These are phyloP conservation scores for Phenganax marumi DNA, from an alignment of 92 coral and sea anemone genomes.

Conservation along the genomic window DNA sequence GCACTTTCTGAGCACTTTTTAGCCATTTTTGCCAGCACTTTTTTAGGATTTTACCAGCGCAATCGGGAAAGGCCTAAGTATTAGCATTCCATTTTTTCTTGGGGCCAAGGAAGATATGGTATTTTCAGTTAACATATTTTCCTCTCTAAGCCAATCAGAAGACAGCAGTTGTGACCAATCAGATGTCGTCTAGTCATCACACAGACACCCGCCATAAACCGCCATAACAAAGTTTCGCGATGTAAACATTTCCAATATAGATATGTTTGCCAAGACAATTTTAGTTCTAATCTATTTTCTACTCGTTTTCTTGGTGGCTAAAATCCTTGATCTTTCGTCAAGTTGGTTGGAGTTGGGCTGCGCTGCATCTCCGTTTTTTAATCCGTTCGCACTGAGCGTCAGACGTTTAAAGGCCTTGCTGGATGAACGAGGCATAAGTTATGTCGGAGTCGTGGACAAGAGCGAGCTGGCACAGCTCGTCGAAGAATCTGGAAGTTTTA, in stretches of 20 bases:
- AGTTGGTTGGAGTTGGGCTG: slow-evolving; percentile 95
- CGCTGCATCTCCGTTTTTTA: slow-evolving; percentile 79
- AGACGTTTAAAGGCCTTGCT: slow-evolving; percentile 81
- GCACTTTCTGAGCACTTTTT: no score
- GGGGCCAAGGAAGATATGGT: no score
- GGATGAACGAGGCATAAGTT: slow-evolving; percentile 94
- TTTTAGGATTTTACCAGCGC: no score
- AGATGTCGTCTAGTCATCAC: slow-evolving; percentile 28
- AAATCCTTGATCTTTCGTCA: slow-evolving; percentile 80
- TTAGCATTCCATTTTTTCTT: no score
- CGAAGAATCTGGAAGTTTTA: slow-evolving; percentile 83
- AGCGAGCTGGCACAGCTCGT: slow-evolving; percentile 86
- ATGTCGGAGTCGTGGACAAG: slow-evolving; percentile 90
- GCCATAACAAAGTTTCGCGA: slow-evolving; percentile 16
- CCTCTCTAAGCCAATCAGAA: slow-evolving; percentile 24
- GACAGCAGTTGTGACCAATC: slow-evolving; percentile 6
- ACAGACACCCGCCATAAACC: slow-evolving; percentile 28
- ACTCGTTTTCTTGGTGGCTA: slow-evolving; percentile 75
- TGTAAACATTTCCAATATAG: slow-evolving; percentile 13
- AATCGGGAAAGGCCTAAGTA: no score
- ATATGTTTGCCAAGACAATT: slow-evolving; percentile 40
- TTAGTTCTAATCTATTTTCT: slow-evolving; percentile 76
- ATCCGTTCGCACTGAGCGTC: slow-evolving; percentile 94
- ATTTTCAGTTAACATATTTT: background rate
- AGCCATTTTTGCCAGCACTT: no score